Percentiles rank a stretch among this genome's conserved stretches.
phyloP scores from a whole-genome alignment of 2,888 invertebrate species.

The Cylindroiulus punctatus region DNA sequence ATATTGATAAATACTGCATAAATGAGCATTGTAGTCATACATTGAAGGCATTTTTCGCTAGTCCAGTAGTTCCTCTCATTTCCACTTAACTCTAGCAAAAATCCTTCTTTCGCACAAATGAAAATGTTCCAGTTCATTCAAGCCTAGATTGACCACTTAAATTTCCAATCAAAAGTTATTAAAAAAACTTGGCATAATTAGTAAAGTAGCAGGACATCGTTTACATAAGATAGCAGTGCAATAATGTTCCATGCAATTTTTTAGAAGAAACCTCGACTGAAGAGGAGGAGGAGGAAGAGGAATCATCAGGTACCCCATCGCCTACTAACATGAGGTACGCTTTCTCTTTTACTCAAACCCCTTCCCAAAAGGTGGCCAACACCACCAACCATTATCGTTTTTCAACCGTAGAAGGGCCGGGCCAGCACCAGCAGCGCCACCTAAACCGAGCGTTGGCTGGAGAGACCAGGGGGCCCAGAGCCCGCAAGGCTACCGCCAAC shows the following conservation, averaged over 20 bases:
- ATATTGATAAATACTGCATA: slow-evolving; percentile 16
- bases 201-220: background rate
- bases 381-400: background rate
- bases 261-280: slow-evolving; percentile 15
- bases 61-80: background rate
- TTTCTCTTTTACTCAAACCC: background rate
- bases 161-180: background rate
- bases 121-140: no score
- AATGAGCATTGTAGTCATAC: background rate
- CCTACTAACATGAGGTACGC: slow-evolving; percentile 49
- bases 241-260: background rate
- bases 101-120: background rate
- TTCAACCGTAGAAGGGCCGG: background rate
- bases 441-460: background rate
- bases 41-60: background rate
- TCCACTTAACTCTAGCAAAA: background rate
- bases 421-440: slow-evolving; percentile 35
- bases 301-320: background rate
- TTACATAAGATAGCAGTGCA: background rate
- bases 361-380: background rate
- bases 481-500: slow-evolving; percentile 54
- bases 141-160: background rate
- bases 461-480: background rate
- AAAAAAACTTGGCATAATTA: background rate
- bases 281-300: slow-evolving; percentile 10